Evolutionary conservation across 2,888 invertebrate species (phyloP).

Genomic region (Hedya salicella): DNA sequence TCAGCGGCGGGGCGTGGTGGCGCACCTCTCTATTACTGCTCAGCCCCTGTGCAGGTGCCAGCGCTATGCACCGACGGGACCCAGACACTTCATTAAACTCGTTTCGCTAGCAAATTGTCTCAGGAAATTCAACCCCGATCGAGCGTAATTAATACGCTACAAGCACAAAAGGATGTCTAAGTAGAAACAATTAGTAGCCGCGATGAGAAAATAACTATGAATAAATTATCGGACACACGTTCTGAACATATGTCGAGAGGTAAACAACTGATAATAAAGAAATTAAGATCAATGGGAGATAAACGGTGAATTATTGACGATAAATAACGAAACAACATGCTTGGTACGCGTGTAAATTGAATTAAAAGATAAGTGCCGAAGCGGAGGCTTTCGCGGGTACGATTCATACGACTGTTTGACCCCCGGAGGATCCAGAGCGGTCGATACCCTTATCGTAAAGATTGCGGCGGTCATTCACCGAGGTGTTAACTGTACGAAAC

Average conservation of each 20-base stretch:
- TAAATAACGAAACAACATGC: conserved; percentile 72
- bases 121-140: conserved; percentile 32
- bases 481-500: conserved; percentile 56
- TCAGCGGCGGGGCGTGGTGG: conserved; percentile 72
- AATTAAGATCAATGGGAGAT: conserved; percentile 72
- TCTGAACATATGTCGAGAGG: conserved; percentile 50
- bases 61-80: conserved; percentile 38
- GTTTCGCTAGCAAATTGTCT: conserved; percentile 45
- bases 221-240: conserved; percentile 51
- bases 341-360: conserved; percentile 73
- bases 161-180: conserved; percentile 25
- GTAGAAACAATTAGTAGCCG: conserved; percentile 28
- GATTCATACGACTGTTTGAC: conserved; percentile 69
- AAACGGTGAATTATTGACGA: conserved; percentile 66
- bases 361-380: conserved; percentile 76
- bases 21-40: conserved; percentile 80
- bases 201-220: conserved; percentile 28
- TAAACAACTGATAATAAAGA: conserved; percentile 65
- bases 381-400: conserved; percentile 63
- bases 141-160: conserved; percentile 27
- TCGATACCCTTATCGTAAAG: conserved; percentile 59
- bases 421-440: conserved; percentile 56
- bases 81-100: conserved; percentile 58
- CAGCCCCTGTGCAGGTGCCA: conserved; percentile 55
- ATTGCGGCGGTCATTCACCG: conserved; percentile 56